Conservation (phyloP, 1,140 invertebrate genomes). For the Kradibia gibbosae region DNA sequence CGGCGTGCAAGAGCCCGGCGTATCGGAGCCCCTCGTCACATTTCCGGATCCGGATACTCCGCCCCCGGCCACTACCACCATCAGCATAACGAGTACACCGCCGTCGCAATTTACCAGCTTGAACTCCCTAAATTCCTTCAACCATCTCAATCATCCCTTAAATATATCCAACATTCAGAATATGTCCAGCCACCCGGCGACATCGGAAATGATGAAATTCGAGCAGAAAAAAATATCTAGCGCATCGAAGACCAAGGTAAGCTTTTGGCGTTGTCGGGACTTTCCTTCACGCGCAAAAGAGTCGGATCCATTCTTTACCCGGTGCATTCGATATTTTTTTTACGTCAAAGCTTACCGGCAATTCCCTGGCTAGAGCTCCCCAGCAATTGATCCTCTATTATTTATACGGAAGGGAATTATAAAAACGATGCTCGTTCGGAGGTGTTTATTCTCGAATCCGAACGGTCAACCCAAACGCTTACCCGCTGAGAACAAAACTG, state of each 20-base stretch:
- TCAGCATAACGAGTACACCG: constrained; percentile 61
- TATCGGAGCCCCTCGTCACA: constrained; percentile 81
- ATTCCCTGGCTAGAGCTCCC: no score
- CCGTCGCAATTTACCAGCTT: constrained; percentile 70
- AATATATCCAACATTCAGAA: constrained; percentile 62
- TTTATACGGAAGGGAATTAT: no score
- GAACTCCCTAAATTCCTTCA: constrained; percentile 71
- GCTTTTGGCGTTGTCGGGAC: no score
- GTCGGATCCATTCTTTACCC: no score
- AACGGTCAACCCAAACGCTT: no score
- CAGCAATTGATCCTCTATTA: no score
- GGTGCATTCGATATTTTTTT: no score
- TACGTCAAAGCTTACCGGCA: no score
- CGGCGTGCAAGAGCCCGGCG: constrained; percentile 68
- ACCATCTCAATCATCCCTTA: constrained; percentile 60
- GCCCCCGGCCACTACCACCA: constrained; percentile 63
- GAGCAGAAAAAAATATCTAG: constrained; percentile 85
- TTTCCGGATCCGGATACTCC: constrained; percentile 85
- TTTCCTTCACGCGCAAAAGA: no score
- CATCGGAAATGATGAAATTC: constrained; percentile 81
- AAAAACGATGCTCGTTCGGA: no score
- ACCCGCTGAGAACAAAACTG: no score
- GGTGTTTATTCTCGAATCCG: no score
- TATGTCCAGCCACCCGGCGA: constrained; percentile 65
- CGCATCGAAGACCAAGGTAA: constrained; percentile 82